A percentile compares a stretch with the other conserved stretches of the same genome.
These are phyloP conservation scores for Chaetorhynchus papuensis DNA, from an alignment of 2,113 vertebrate genomes.

Conservation along the genomic window DNA sequence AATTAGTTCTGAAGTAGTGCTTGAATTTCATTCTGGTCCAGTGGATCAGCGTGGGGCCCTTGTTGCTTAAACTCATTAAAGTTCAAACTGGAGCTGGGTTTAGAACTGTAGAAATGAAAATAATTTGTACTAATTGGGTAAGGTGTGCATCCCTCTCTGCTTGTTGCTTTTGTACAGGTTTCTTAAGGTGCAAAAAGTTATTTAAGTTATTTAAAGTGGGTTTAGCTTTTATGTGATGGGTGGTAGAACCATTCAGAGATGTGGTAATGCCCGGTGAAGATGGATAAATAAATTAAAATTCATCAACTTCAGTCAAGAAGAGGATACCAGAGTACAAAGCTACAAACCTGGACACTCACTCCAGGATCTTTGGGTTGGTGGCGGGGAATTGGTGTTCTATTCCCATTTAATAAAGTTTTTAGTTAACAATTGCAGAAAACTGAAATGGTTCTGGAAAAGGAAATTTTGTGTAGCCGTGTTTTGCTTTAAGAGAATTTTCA, in stretches of 20 bases:
- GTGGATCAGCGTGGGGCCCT: not conserved
- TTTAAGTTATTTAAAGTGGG: not conserved
- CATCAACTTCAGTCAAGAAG: not conserved
- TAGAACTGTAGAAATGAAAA: not conserved
- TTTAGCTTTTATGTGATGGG: not conserved
- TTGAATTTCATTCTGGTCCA: not conserved
- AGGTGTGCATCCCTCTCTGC: not conserved
- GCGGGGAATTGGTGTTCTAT: not conserved
- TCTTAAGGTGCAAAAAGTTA: not conserved
- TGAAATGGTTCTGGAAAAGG: not conserved
- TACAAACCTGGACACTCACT: not conserved
- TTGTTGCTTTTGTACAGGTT: not conserved
- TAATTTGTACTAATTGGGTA: not conserved
- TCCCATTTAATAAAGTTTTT: not conserved
- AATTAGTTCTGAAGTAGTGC: not conserved
- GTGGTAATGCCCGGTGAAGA: not conserved
- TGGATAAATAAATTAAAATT: not conserved
- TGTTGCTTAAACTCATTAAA: not conserved
- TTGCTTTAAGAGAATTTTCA: not conserved
- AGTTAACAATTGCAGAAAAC: not conserved
- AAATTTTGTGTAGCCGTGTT: not conserved
- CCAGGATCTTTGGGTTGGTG: not conserved
- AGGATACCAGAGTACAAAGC: not conserved
- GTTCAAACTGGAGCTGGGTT: not conserved
- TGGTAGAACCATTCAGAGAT: not conserved